Percentiles rank a stretch among this genome's conserved stretches.
phyloP scores from a whole-genome alignment of 2,113 vertebrate genomes.

The Ciconia maguari region DNA sequence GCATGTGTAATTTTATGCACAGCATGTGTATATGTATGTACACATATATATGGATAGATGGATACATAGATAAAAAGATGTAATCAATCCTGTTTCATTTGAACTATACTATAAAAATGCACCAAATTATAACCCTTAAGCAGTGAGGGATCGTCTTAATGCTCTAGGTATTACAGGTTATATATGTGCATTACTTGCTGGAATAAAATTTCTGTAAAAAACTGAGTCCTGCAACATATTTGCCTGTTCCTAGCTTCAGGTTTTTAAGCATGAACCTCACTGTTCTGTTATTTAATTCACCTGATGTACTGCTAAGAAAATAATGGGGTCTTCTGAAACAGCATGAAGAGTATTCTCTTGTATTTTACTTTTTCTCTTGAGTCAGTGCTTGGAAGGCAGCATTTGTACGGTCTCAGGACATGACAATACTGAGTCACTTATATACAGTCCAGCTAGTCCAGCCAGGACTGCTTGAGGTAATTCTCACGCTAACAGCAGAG shows the following conservation, averaged over 20 bases:
- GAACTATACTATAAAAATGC: not conserved
- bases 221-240: not conserved
- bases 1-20: not conserved
- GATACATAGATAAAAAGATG: not conserved
- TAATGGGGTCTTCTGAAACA: not conserved
- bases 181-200: not conserved
- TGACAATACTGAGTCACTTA: not conserved
- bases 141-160: not conserved
- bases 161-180: not conserved
- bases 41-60: not conserved
- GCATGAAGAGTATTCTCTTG: not conserved
- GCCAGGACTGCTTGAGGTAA: not conserved
- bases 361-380: not conserved
- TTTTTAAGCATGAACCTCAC: not conserved
- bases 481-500: not conserved
- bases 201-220: not conserved
- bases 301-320: not conserved
- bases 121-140: not conserved
- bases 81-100: not conserved
- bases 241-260: not conserved
- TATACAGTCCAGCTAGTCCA: not conserved
- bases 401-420: not conserved
- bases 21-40: not conserved
- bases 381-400: not conserved
- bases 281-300: not conserved